A percentile compares a stretch with the other conserved stretches of the same genome.
Conservation (phyloP, 53 echinoderm and acorn worm species). For the Mesocentrotus franciscanus region DNA sequence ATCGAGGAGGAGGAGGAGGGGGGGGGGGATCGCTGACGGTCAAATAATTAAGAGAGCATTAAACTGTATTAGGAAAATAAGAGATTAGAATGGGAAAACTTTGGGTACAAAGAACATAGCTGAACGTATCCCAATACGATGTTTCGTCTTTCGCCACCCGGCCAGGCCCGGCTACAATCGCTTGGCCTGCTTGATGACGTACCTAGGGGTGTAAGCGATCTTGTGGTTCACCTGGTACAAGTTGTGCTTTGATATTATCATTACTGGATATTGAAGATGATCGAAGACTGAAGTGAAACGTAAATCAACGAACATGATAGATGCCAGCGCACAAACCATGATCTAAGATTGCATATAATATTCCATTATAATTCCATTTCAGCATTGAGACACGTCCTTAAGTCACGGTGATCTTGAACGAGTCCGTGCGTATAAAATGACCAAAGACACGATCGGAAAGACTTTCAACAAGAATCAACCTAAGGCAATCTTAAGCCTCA, state of each 20-base stretch:
- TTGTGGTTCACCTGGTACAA: not conserved
- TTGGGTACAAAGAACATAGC: constrained; percentile 19
- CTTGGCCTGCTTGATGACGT: not conserved
- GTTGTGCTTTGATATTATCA: constrained; percentile 48
- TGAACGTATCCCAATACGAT: not conserved
- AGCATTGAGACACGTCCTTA: not conserved
- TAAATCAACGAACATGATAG: constrained; percentile 6
- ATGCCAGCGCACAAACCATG: not conserved
- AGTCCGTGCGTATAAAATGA: not conserved
- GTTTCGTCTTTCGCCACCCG: constrained; percentile 32
- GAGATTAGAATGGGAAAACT: not conserved
- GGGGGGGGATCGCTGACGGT: not conserved
- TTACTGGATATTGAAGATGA: constrained; percentile 21
- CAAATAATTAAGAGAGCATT: not conserved
- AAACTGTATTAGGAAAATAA: not conserved
- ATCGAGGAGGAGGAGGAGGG: too few species aligned
- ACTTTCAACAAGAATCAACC: too few species aligned
- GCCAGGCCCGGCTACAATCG: constrained; percentile 41
- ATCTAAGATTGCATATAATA: not conserved
- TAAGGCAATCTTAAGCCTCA: too few species aligned
- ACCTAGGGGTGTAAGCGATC: constrained; percentile 50
- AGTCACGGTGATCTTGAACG: not conserved
- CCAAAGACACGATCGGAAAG: too few species aligned
- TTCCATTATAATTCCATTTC: not conserved
- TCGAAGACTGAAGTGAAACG: constrained; percentile 15